These are phyloP conservation scores for Galleria mellonella DNA, from an alignment of 1,140 invertebrate species.

Conservation along the genomic window DNA sequence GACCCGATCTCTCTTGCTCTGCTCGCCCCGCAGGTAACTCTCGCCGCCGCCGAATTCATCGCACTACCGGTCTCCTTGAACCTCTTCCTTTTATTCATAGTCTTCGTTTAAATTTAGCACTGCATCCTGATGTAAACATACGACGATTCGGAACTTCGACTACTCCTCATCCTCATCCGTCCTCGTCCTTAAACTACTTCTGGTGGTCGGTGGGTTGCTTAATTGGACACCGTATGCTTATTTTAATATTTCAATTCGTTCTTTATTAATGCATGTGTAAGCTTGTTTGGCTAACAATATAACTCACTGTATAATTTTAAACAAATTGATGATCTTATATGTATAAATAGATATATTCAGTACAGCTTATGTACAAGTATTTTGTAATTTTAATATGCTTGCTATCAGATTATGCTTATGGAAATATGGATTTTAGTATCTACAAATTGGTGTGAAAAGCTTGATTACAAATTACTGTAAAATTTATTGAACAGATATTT, in stretches of 20 bases:
- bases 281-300: slow-evolving; percentile 48
- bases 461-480: too few relatives aligned
- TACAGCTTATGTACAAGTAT: too few relatives aligned
- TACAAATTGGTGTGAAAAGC: slow-evolving; percentile 6
- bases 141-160: slow-evolving; percentile 2
- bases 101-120: background rate
- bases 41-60: slow-evolving; percentile 24
- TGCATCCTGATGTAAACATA: background rate
- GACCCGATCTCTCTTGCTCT: slow-evolving; percentile 67
- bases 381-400: too few relatives aligned
- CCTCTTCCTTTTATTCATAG: slow-evolving; percentile 6
- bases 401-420: background rate
- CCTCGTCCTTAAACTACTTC: slow-evolving; percentile 10
- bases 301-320: slow-evolving; percentile 1
- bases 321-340: background rate
- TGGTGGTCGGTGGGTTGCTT: slow-evolving; percentile 52
- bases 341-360: too few relatives aligned
- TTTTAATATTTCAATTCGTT: slow-evolving; percentile 36
- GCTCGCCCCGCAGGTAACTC: slow-evolving; percentile 69
- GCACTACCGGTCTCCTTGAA: slow-evolving; percentile 26
- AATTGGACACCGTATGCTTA: slow-evolving; percentile 48
- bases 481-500: background rate
- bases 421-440: slow-evolving; percentile 11
- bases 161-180: slow-evolving; percentile 1
- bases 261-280: slow-evolving; percentile 46